Base-by-base conservation (phyloP, 2,113 vertebrate species). In the Apistogramma diplotaenia region DNA sequence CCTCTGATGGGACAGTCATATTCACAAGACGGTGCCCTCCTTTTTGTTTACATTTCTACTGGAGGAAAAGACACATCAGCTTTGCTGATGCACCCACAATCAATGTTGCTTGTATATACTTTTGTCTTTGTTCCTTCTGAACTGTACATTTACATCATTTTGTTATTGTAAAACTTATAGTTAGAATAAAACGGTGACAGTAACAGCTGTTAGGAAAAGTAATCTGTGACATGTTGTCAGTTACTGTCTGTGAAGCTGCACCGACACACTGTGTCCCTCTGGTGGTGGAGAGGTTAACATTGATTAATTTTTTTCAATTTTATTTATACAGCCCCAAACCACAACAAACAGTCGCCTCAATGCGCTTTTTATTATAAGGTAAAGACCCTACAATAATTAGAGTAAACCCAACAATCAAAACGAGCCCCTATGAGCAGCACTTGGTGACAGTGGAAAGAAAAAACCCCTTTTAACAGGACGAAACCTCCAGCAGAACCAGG, bases 61-160 rank as follows among this genome's bases (percentile, higher is more conserved):
- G 75, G 89, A 49, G 3, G 90, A 76, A 89, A 27, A 54, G 74
- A 67, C 73, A 61, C 3, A 82, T n/a, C n/a, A 74, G 75, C 81
- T 72, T 85, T 49, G 80, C 84, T 84, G 84, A 43, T 74, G 29
- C 81, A 85, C 70, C 88, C 83, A 76, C 79, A 60, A 40, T 85
- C 75, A 12, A 70, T 87, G 81, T 93, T 94, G 90, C 91, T 88
- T 95, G 91, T 96, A 91, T 54, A 85, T 94, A 84, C 25, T 31
- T 76, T 61, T 87, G 35, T 81, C 12, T 72, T 74, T 82, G 67
- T 86, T 79, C 10, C 40, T 83, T 89, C 67, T 92, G 71, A 89
- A 82, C 84, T 92, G 81, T 92, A 73, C 58, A 91, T 92, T 90
- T 91, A 61, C 90, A 89, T 91, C 2, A 78, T 93, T 94, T 91